Conservation (phyloP, 2,113 vertebrate genomes). For the Trichomycterus rosablanca region DNA sequence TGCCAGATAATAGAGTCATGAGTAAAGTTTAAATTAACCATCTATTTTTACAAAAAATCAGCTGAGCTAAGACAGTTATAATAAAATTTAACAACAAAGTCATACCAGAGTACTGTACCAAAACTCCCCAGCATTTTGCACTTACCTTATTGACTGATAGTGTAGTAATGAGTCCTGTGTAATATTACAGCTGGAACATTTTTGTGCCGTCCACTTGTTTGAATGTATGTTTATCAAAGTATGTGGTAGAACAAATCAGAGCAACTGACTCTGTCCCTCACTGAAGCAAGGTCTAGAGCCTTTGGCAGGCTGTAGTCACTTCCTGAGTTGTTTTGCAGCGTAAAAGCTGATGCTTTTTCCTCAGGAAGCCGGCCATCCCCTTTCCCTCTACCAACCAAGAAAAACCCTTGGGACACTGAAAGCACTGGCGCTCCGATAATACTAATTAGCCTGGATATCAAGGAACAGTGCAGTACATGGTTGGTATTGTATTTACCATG, state of each 20-base stretch:
- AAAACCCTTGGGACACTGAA: constrained; percentile 21
- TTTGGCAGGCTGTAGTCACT: constrained; percentile 39
- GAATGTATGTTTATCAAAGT: constrained; percentile 16
- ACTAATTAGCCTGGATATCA: constrained; percentile 32
- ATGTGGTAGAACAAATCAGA: background rate
- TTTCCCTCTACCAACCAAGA: constrained; percentile 44
- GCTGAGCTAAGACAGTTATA: too few species aligned
- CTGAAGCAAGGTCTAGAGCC: constrained; percentile 25
- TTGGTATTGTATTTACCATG: constrained; percentile 18
- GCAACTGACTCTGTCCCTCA: constrained; percentile 17
- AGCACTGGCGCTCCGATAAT: constrained; percentile 27
- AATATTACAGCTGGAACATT: constrained; percentile 44
- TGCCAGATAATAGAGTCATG: too few species aligned
- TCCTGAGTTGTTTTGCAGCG: constrained; percentile 54
- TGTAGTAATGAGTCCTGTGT: constrained; percentile 23
- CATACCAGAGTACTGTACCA: too few species aligned
- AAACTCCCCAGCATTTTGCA: background rate
- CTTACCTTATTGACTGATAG: constrained; percentile 43
- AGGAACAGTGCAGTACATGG: background rate
- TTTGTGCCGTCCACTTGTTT: constrained; percentile 14
- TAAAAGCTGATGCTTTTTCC: constrained; percentile 56
- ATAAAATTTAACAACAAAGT: too few species aligned
- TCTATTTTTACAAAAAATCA: too few species aligned
- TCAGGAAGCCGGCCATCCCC: constrained; percentile 56
- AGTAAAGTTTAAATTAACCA: too few species aligned